Conservation (phyloP, 2,113 vertebrate genomes). For the Verasper variegatus region DNA sequence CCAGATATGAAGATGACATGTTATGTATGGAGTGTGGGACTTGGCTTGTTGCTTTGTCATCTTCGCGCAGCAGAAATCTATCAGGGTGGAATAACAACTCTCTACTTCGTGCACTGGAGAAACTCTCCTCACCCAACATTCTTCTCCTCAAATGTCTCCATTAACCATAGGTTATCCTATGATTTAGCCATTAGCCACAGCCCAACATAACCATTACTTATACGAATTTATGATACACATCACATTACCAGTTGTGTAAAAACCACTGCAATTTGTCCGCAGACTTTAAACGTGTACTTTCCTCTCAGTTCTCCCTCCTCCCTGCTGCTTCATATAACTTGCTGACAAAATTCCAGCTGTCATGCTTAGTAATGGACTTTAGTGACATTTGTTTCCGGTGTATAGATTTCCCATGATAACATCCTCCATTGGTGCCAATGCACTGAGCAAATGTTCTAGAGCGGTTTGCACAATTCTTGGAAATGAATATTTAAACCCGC, state of each 20-base stretch:
- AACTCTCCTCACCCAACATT: slow-evolving; percentile 57
- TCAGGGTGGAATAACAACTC: slow-evolving; percentile 54
- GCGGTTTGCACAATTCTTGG: slow-evolving; percentile 16
- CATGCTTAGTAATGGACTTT: slow-evolving; percentile 34
- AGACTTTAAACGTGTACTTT: slow-evolving; percentile 48
- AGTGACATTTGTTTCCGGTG: slow-evolving; percentile 24
- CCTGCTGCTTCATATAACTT: slow-evolving; percentile 38
- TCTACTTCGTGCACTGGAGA: slow-evolving; percentile 40
- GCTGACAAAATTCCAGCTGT: slow-evolving; percentile 41
- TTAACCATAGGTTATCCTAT: slow-evolving; percentile 62
- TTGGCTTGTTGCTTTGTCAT: slow-evolving; percentile 35
- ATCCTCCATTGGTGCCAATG: slow-evolving; percentile 31
- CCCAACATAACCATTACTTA: slow-evolving; percentile 62
- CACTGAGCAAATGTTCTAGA: slow-evolving; percentile 31
- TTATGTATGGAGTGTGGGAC: background rate
- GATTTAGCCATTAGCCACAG: slow-evolving; percentile 64
- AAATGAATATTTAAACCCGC: slow-evolving; percentile 10
- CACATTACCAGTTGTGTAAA: slow-evolving; percentile 59
- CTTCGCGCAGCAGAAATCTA: slow-evolving; percentile 30
- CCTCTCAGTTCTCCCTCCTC: slow-evolving; percentile 4
- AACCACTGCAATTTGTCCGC: slow-evolving; percentile 64
- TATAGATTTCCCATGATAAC: slow-evolving; percentile 36
- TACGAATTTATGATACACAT: slow-evolving; percentile 56
- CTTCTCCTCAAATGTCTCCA: slow-evolving; percentile 52
- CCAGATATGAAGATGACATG: slow-evolving; percentile 35